Evolutionary conservation across 2,888 invertebrate genomes (phyloP).

Genomic region (Teleogryllus oceanicus): DNA sequence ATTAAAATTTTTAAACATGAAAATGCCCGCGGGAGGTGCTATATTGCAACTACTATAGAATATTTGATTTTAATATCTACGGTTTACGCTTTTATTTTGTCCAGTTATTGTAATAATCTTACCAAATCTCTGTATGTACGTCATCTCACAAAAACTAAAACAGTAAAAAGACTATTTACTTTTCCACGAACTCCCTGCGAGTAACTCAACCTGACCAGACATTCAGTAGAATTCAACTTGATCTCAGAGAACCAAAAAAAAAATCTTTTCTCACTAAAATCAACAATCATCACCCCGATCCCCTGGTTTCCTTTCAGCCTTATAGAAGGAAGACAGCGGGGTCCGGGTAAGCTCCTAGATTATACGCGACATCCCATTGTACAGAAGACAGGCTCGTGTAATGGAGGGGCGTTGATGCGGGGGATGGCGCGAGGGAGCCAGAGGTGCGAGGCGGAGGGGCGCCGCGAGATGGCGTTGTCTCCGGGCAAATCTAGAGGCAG

Average conservation of each 20-base stretch:
- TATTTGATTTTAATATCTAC: too few species aligned
- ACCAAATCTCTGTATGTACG: too few species aligned
- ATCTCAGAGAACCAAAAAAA: neutral
- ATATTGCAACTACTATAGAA: too few species aligned
- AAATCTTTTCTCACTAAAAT: neutral
- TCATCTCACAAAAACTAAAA: too few species aligned
- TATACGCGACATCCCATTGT: slow-evolving; percentile 18
- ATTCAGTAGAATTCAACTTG: neutral
- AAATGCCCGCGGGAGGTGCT: too few species aligned
- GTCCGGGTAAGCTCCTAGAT: neutral
- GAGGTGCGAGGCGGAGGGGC: neutral
- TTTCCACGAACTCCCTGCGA: too few species aligned
- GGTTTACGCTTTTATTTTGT: too few species aligned
- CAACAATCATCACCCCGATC: slow-evolving; percentile 5
- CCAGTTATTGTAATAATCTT: too few species aligned
- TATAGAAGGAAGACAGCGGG: neutral
- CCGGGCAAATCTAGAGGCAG: slow-evolving; percentile 30
- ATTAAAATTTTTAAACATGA: too few species aligned
- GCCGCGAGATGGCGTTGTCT: slow-evolving; percentile 28
- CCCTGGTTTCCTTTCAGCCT: neutral
- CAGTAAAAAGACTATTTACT: too few species aligned
- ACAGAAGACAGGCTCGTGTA: slow-evolving; percentile 11
- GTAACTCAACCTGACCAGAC: too few species aligned
- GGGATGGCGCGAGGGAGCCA: neutral
- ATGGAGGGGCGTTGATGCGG: neutral